Evolutionary conservation across 2,113 vertebrate genomes (phyloP), one percentile per base, ranked within the genome.

Genomic region (Erpornis zantholeuca): DNA sequence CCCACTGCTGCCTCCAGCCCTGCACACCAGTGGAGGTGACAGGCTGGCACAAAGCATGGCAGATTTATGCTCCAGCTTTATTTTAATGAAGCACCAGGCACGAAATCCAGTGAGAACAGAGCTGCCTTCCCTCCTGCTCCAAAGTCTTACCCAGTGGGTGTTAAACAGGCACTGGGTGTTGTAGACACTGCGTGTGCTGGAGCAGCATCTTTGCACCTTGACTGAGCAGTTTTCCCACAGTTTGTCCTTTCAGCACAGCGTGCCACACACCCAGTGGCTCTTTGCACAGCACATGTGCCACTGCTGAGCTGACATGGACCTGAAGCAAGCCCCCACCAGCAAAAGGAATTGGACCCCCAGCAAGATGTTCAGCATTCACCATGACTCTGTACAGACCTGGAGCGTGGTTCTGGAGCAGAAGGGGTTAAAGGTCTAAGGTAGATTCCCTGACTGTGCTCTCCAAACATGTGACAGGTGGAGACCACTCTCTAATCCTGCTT

Each of bases 91-190:
- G 31, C 35, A 54, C 20, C 31, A 80, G 40, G 18, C 65, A 31
- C 12, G 18, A 5, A 81, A 78, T 4, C 35, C 35, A 10, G 3
- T n/a, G 72, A 89, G 61, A 78, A 90, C n/a, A 85, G 61, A 81
- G 64, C 6, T 23, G 31, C 38, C 9, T 56, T 63, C 60, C 24
- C 68, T 42, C 3, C 50, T 35, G 59, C 71, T 90, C 40, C 36
- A 3, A 50, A 57, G 27, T 4, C 50, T 70, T 5, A 6, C 10
- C 21, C 0, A 2, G 54, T 33, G 38, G 0, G 0, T 12, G 31
- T 33, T 33, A 28, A 77, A 40, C 21, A 31, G 8, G 18, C 1
- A 2, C 42, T 15, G 22, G 28, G 28, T 2, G 15, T 10, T 59
- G 36, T 10, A 24, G 72, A 65, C 24, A 5, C 33, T 10, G 29